phyloP scores from a whole-genome alignment of 2,113 vertebrate species.

The Mionectes macconnelli region DNA sequence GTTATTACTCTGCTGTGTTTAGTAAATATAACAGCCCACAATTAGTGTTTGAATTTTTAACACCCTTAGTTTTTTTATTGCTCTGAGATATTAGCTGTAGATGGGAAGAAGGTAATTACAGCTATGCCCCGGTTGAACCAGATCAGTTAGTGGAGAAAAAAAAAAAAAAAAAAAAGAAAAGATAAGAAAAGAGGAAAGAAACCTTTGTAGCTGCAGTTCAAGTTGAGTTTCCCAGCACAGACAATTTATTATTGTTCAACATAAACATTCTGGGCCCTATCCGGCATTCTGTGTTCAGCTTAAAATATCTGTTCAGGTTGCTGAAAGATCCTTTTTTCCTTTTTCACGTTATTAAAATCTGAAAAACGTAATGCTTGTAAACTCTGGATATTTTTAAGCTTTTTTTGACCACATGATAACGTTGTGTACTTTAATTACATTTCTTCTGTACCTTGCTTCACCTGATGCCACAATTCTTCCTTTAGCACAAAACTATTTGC shows the following conservation, averaged over 20 bases:
- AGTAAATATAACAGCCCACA: constrained; percentile 67
- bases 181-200: neutral
- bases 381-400: neutral
- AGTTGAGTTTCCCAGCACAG: constrained; percentile 53
- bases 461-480: neutral
- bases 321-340: constrained; percentile 4
- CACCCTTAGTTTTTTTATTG: constrained; percentile 57
- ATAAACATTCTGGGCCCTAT: constrained; percentile 57
- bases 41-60: constrained; percentile 69
- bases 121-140: constrained; percentile 44
- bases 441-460: constrained; percentile 35
- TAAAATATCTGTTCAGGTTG: neutral
- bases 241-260: constrained; percentile 72
- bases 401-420: neutral
- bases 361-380: neutral
- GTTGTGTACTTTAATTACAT: neutral
- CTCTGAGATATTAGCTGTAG: constrained; percentile 54
- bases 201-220: constrained; percentile 47
- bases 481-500: neutral
- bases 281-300: neutral
- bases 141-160: neutral
- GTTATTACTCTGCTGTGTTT: constrained; percentile 59
- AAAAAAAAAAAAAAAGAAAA: neutral
- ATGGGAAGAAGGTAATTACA: constrained; percentile 60
- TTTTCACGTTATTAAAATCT: neutral